These are phyloP conservation scores for Saguinus midas DNA, from an alignment of 2,113 vertebrate genomes.

Conservation along the genomic window DNA sequence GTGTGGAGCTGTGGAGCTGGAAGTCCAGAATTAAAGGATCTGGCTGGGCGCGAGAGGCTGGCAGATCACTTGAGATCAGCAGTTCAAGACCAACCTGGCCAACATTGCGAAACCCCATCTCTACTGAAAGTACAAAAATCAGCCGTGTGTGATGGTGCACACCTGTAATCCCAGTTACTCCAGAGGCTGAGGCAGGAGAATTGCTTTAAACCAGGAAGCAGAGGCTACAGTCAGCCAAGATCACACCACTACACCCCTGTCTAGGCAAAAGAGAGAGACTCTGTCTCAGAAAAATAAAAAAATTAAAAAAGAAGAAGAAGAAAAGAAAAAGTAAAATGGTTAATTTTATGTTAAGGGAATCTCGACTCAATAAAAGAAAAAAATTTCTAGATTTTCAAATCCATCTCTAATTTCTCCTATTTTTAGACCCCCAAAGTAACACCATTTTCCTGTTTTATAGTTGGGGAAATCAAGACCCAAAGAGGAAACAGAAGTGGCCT, in stretches of 20 bases:
- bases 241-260: too few species aligned
- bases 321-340: not conserved
- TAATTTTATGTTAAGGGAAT: not conserved
- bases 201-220: not conserved
- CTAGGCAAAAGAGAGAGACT: too few species aligned
- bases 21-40: not conserved
- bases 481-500: not conserved
- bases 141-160: not conserved
- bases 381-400: not conserved
- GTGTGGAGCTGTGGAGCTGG: not conserved
- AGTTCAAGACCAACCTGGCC: not conserved
- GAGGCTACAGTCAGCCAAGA: too few species aligned
- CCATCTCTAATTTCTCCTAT: not conserved
- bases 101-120: not conserved
- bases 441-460: not conserved
- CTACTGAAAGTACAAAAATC: not conserved
- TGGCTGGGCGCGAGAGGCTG: accelerated
- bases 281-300: not conserved
- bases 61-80: not conserved
- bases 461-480: not conserved
- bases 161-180: not conserved
- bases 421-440: not conserved
- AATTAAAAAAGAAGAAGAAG: too few species aligned
- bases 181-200: not conserved
- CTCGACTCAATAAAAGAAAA: not conserved